Conservation (phyloP, 2,888 invertebrate species). For the Chymomyza caudatula region DNA sequence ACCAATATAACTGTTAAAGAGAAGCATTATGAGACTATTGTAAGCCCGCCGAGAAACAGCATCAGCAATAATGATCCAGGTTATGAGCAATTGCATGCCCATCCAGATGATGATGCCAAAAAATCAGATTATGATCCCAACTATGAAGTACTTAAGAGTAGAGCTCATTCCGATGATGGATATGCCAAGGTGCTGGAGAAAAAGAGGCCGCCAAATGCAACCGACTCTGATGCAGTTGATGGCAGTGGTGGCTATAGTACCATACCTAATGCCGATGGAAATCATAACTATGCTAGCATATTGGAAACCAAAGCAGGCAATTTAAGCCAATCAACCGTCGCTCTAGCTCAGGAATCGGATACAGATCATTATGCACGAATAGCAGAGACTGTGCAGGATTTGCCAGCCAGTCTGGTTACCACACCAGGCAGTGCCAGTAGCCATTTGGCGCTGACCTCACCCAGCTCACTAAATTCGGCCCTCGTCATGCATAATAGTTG, state of each 20-base stretch:
- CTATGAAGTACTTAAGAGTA: conserved; percentile 85
- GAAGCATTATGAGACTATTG: conserved; percentile 74
- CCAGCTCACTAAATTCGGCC: conserved; percentile 63
- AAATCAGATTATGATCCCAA: conserved; percentile 85
- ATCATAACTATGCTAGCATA: conserved; percentile 77
- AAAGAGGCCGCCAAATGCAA: conserved; percentile 49
- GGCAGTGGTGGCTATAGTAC: conserved; percentile 73
- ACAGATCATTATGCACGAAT: conserved; percentile 73
- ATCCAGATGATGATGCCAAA: conserved; percentile 57
- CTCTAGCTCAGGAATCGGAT: conserved; percentile 33
- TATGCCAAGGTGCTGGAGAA: conserved; percentile 78
- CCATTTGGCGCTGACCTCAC: conserved; percentile 54
- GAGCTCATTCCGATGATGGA: conserved; percentile 76
- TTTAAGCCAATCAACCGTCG: background rate
- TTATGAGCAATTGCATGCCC: conserved; percentile 81
- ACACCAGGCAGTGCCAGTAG: conserved; percentile 25
- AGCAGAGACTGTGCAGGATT: conserved; percentile 46
- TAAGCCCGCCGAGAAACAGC: conserved; percentile 65
- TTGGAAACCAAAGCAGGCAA: conserved; percentile 65
- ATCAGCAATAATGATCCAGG: conserved; percentile 84
- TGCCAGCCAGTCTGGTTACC: conserved; percentile 12
- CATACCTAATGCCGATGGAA: conserved; percentile 71
- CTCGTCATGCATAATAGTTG: conserved; percentile 45
- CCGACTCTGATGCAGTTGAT: conserved; percentile 47
- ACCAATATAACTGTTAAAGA: conserved; percentile 44